Evolutionary conservation across 1,140 invertebrate species (phyloP).

Genomic region (Trichonephila clavata): DNA sequence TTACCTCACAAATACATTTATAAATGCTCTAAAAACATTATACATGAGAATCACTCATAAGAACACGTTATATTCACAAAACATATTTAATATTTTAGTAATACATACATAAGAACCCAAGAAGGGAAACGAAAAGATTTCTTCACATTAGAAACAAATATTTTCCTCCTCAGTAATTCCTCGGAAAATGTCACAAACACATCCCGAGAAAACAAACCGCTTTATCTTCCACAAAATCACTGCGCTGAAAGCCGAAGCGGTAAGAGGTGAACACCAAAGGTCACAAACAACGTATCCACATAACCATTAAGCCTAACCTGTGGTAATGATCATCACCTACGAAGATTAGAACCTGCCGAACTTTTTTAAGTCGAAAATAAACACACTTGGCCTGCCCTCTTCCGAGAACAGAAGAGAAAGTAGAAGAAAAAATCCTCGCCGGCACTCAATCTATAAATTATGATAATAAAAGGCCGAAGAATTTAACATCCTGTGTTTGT

Average conservation of each 20-base stretch:
- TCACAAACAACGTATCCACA: not conserved
- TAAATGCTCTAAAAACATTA: too few species aligned
- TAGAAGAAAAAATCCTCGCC: not conserved
- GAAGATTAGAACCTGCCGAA: not conserved
- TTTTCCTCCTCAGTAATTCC: too few species aligned
- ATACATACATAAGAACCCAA: too few species aligned
- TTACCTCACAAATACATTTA: too few species aligned
- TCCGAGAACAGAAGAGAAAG: not conserved
- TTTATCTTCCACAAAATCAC: slow-evolving; percentile 2
- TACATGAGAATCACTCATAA: too few species aligned
- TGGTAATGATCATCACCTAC: slow-evolving; percentile 3
- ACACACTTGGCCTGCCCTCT: not conserved
- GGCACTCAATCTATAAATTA: slow-evolving; percentile 63
- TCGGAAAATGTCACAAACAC: not conserved
- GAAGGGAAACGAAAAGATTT: too few species aligned
- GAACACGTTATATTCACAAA: too few species aligned
- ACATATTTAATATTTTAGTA: too few species aligned
- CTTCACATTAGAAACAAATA: too few species aligned
- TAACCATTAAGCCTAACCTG: slow-evolving; percentile 11
- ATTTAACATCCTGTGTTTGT: slow-evolving; percentile 17
- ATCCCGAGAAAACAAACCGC: not conserved
- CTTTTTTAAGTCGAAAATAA: not conserved
- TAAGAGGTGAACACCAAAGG: not conserved
- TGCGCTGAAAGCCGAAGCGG: not conserved
- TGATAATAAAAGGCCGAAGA: slow-evolving; percentile 57